phyloP scores from a whole-genome alignment of 2,113 vertebrate genomes.

The Clupea harengus region DNA sequence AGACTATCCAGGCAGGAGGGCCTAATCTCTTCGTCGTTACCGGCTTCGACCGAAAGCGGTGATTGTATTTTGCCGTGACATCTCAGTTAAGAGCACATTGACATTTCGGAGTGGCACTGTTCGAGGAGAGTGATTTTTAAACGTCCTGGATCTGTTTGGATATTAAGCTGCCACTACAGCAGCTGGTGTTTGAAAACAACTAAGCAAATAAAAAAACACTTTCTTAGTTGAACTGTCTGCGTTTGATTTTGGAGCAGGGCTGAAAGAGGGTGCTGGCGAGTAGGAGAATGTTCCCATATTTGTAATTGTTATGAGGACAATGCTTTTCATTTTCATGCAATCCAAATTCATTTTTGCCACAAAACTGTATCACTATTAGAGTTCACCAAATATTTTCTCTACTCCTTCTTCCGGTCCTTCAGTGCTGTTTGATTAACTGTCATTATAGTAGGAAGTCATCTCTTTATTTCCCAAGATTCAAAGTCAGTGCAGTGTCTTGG shows the following conservation, averaged over 20 bases:
- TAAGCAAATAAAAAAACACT: not conserved
- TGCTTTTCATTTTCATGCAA: no score
- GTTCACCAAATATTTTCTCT: no score
- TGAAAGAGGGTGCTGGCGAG: not conserved
- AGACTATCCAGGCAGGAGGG: not conserved
- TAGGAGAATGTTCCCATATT: no score
- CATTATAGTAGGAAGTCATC: no score
- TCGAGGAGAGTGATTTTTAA: not conserved
- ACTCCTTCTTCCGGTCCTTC: no score
- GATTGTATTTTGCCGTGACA: not conserved
- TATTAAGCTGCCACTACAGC: not conserved
- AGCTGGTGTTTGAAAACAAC: constrained; percentile 6
- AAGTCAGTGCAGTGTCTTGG: not conserved
- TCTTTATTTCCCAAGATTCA: no score
- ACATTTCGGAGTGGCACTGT: not conserved
- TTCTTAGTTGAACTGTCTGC: no score
- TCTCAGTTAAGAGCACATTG: not conserved
- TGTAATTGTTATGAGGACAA: no score
- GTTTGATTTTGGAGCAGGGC: not conserved
- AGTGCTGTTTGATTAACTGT: no score
- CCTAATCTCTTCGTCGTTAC: not conserved
- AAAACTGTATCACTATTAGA: no score
- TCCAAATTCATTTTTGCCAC: no score
- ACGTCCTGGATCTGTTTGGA: not conserved
- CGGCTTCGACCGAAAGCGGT: not conserved